Conservation (phyloP, 2,888 invertebrate genomes). For the Willowsia nigromaculata region DNA sequence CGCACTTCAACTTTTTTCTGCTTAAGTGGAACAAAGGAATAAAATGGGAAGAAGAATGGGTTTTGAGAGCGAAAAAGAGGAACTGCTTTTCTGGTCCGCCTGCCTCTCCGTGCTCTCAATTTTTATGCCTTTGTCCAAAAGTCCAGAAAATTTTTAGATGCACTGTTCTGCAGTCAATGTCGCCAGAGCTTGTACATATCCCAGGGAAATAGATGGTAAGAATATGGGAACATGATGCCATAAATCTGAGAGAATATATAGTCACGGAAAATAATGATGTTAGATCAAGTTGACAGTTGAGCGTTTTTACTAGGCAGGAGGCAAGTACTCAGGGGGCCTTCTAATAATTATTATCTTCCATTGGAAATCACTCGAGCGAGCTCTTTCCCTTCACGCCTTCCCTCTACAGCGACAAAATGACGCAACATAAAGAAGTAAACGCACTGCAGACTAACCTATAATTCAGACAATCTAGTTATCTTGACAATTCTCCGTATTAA, state of each 20-base stretch:
- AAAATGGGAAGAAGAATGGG: constrained; percentile 23
- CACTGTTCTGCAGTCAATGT: constrained; percentile 8
- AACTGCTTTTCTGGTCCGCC: background rate
- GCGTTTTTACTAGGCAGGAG: constrained; percentile 42
- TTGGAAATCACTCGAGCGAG: constrained; percentile 74
- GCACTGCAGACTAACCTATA: constrained; percentile 31
- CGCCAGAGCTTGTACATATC: background rate
- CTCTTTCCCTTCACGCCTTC: constrained; percentile 76
- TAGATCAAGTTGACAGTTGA: constrained; percentile 68
- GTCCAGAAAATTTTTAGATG: constrained; percentile 13
- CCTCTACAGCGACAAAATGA: constrained; percentile 51
- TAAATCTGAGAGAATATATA: constrained; percentile 59
- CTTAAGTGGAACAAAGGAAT: constrained; percentile 47
- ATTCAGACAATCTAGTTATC: constrained; percentile 44
- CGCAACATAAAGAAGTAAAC: constrained; percentile 26
- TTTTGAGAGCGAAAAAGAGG: constrained; percentile 16
- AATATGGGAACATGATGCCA: constrained; percentile 28
- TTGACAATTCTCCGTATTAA: constrained; percentile 30
- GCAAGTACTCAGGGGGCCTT: constrained; percentile 65
- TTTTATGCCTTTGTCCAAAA: constrained; percentile 43
- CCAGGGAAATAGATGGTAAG: background rate
- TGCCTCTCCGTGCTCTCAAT: constrained; percentile 17
- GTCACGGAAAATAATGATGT: constrained; percentile 73
- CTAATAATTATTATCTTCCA: constrained; percentile 76
- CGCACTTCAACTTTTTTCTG: constrained; percentile 38